Conservation (phyloP, 92 coral and sea anemone genomes). For the Heliopora coerulea region DNA sequence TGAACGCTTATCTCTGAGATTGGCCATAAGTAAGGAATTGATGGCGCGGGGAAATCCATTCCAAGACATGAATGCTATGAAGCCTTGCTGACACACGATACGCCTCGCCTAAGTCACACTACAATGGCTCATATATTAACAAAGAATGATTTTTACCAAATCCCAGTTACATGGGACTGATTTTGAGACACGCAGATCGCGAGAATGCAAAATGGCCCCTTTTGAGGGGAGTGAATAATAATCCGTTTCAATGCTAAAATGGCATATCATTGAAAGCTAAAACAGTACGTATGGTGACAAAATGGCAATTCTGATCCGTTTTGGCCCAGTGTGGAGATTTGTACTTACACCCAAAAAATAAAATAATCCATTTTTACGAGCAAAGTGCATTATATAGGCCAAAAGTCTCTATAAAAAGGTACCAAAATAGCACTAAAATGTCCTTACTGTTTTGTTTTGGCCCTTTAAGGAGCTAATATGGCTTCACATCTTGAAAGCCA, state of each 20-base stretch:
- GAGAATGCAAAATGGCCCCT: not conserved
- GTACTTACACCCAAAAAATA: not conserved
- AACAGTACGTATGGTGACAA: not conserved
- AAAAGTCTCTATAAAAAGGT: not conserved
- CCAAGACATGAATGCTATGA: too few relatives aligned
- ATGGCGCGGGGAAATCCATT: too few relatives aligned
- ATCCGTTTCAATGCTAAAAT: not conserved
- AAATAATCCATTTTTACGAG: not conserved
- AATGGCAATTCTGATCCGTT: conserved; percentile 1
- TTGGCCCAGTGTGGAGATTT: not conserved
- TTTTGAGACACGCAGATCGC: not conserved
- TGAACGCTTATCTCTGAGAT: too few relatives aligned
- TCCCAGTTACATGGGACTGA: conserved; percentile 4
- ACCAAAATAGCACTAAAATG: not conserved
- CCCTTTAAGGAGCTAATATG: not conserved
- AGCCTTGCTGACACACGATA: not conserved
- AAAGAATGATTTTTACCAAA: not conserved
- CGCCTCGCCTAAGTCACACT: not conserved
- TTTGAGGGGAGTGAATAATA: not conserved
- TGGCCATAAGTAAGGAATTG: too few relatives aligned
- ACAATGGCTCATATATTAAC: not conserved
- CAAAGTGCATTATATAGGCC: not conserved
- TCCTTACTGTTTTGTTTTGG: not conserved
- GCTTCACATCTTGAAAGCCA: not conserved
- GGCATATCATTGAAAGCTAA: not conserved